phyloP scores from a whole-genome alignment of 2,113 vertebrate species.

The Apus apus region DNA sequence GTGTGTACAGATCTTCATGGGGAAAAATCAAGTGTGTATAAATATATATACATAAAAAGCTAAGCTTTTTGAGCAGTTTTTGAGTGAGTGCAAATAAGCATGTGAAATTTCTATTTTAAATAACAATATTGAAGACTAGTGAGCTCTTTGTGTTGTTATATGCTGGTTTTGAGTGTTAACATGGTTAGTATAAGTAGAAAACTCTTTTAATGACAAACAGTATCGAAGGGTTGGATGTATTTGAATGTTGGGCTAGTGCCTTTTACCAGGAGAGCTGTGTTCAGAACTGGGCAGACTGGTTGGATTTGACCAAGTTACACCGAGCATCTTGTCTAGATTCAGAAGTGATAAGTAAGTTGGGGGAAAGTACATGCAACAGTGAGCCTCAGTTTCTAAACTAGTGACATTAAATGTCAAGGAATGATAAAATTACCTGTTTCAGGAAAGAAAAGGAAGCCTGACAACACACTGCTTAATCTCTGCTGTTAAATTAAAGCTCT shows the following conservation, averaged over 20 bases:
- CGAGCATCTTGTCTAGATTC: not conserved
- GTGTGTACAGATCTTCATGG: not conserved
- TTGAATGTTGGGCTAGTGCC: not conserved
- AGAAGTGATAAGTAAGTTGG: not conserved
- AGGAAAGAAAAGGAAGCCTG: not conserved
- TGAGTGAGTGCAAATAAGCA: not conserved
- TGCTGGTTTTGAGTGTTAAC: not conserved
- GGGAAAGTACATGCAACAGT: not conserved
- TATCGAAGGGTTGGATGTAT: not conserved
- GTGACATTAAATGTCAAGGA: not conserved
- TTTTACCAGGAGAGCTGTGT: not conserved
- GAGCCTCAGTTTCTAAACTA: not conserved
- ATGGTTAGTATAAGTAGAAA: not conserved
- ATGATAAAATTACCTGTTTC: not conserved
- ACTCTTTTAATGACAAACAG: not conserved
- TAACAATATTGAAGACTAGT: not conserved
- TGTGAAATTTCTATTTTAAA: not conserved
- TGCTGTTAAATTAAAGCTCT: not conserved
- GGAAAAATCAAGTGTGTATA: not conserved
- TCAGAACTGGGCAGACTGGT: not conserved
- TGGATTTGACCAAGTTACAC: not conserved
- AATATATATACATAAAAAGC: too few species aligned
- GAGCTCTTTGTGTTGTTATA: not conserved
- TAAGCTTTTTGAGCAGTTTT: not conserved
- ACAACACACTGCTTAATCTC: not conserved